A percentile compares a stretch with the other conserved stretches of the same genome.
Conservation (phyloP, 2,888 invertebrate genomes). For the Clunio marinus region DNA sequence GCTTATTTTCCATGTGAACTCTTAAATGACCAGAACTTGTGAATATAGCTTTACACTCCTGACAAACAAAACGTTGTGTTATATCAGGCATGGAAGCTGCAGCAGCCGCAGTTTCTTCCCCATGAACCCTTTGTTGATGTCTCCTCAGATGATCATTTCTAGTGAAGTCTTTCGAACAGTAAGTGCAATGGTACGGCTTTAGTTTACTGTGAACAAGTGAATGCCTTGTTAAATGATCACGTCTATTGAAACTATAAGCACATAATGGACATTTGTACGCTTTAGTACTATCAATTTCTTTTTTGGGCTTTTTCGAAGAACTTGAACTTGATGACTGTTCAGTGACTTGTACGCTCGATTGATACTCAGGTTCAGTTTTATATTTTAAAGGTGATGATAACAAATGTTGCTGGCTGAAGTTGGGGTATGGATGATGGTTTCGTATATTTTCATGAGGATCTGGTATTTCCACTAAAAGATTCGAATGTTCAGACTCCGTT, state of each 20-base stretch:
- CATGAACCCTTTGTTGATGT: slow-evolving; percentile 26
- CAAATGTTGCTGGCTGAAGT: background rate
- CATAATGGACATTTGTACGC: slow-evolving; percentile 24
- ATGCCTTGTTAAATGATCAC: slow-evolving; percentile 15
- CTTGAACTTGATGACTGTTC: background rate
- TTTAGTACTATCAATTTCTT: slow-evolving; percentile 23
- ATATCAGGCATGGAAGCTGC: slow-evolving; percentile 20
- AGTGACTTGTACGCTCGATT: background rate
- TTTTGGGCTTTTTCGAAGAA: slow-evolving; percentile 18
- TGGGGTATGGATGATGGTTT: slow-evolving; percentile 8
- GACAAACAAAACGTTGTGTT: slow-evolving; percentile 16
- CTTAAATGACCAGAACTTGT: slow-evolving; percentile 21
- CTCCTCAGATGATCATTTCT: slow-evolving; percentile 29
- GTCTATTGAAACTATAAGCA: slow-evolving; percentile 18
- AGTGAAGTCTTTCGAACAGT: slow-evolving; percentile 30
- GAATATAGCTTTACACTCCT: slow-evolving; percentile 29
- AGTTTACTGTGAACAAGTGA: slow-evolving; percentile 23
- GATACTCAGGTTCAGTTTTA: background rate
- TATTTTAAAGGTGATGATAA: background rate
- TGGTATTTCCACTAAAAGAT: background rate
- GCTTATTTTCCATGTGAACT: slow-evolving; percentile 30
- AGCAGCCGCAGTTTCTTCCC: slow-evolving; percentile 18
- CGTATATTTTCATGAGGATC: background rate
- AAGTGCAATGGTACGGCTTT: slow-evolving; percentile 29
- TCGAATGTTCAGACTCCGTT: slow-evolving; percentile 13